phyloP scores from a whole-genome alignment of 2,888 invertebrate genomes.

The Alloscopus bannaensis region DNA sequence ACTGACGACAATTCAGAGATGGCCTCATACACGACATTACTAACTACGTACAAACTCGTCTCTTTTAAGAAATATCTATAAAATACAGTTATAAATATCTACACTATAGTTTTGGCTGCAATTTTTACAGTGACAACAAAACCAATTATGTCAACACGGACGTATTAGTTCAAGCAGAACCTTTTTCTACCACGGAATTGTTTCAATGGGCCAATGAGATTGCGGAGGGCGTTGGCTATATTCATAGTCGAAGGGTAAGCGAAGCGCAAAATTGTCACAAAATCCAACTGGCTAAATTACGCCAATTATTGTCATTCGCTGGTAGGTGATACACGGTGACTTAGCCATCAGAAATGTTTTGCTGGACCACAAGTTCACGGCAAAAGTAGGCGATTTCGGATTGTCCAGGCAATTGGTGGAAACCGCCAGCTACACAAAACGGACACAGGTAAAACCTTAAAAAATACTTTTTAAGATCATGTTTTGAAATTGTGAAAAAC shows the following conservation, averaged over 20 bases:
- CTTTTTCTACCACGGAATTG: conserved; percentile 17
- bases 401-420: conserved; percentile 55
- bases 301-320: not conserved
- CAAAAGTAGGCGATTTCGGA: conserved; percentile 67
- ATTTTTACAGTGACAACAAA: not conserved
- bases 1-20: not conserved
- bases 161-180: too few relatives aligned
- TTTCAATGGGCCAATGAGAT: conserved; percentile 43
- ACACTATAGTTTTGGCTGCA: not conserved
- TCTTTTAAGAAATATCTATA: not conserved
- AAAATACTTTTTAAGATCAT: not conserved
- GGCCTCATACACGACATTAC: not conserved
- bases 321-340: conserved; percentile 65
- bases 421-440: conserved; percentile 49
- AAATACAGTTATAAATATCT: not conserved
- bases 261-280: conserved; percentile 22
- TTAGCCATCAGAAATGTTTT: conserved; percentile 62
- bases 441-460: conserved; percentile 26
- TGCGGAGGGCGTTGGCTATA: conserved; percentile 63
- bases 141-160: not conserved
- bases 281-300: not conserved
- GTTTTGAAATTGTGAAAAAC: not conserved
- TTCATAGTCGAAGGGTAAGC: conserved; percentile 20
- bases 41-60: not conserved
- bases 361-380: conserved; percentile 28